Evolutionary conservation across 2,113 vertebrate genomes (phyloP), one percentile per base, ranked within the genome.

Genomic region (Brachionichthys hirsutus): DNA sequence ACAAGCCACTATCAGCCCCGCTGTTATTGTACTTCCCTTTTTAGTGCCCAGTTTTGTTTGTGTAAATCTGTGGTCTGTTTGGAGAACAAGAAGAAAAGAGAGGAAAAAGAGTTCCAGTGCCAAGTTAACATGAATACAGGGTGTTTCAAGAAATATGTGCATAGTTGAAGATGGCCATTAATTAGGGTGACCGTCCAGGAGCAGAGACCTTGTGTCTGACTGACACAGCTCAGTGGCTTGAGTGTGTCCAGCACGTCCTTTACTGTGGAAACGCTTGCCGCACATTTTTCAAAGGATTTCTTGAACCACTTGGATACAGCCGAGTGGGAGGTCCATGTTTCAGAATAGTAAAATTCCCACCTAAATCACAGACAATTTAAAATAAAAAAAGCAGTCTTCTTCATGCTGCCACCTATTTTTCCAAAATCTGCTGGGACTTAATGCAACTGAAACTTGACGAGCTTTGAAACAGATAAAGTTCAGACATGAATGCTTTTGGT

Each of bases 11-110:
- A 86, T 80, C 81, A 67, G 67, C 45, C 56, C 59, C 82, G 62
- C 58, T 86, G 85, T 90, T 90, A 87, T 81, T 87, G 87, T 87
- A 88, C 90, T 82, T 87, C 82, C 50, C 66, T 62, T 55, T 85
- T 84, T 80, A 82, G 62, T 59, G 71, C 58, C 62, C 52, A 55
- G 69, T 71, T 87, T 78, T 83, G 82, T 85, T 87, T 81, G 67
- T 78, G 63, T 45, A 74, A 75, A 77, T 83, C 48, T 82, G 75
- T n/a, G 66, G 61, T 74, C 22, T 78, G 70, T 85, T 78, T 77
- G 52, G 12, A 73, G 57, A 67, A 63, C 46, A 65, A 38, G 20
- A 55, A 62, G 19, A 45, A 40, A 54, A 62, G 53, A 55, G 46
- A 48, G 6, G 22, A n/a, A 56, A 62, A 74, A 14, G 57, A 69